phyloP scores from a whole-genome alignment of 2,888 invertebrate genomes.

The Euzophera pinguis region DNA sequence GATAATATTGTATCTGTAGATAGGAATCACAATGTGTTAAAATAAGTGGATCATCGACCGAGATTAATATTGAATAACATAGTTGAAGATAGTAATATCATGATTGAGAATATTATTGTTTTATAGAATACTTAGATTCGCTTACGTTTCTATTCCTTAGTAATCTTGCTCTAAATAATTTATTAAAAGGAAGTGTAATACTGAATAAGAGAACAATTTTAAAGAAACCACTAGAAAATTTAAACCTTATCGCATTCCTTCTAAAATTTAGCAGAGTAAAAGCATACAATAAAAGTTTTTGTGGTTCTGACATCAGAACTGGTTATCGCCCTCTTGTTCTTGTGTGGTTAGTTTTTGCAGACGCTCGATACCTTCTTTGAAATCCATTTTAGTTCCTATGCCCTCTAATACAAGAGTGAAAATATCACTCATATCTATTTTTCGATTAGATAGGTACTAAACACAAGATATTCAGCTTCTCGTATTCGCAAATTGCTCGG shows the following conservation, averaged over 20 bases:
- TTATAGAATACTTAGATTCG: too few species aligned
- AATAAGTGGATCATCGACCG: constrained; percentile 38
- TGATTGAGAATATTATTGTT: not conserved
- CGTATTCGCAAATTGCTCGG: not conserved
- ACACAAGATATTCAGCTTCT: not conserved
- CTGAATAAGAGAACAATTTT: too few species aligned
- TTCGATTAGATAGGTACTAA: not conserved
- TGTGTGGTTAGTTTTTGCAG: constrained; percentile 20
- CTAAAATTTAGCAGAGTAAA: not conserved
- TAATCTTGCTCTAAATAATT: too few species aligned
- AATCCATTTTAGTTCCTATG: not conserved
- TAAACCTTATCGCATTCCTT: not conserved
- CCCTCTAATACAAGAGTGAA: not conserved
- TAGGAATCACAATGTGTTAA: not conserved
- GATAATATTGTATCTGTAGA: too few species aligned
- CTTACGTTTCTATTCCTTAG: too few species aligned
- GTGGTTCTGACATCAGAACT: constrained; percentile 22
- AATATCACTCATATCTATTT: not conserved
- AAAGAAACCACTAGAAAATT: too few species aligned
- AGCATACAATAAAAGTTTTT: constrained; percentile 18
- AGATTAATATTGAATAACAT: constrained; percentile 24
- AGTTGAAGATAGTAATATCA: not conserved
- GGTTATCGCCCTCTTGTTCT: constrained; percentile 22
- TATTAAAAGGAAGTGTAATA: too few species aligned
- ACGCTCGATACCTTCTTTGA: not conserved